Conservation (phyloP, 2,797 vertebrate species). For the Sphenopsis melanotis region DNA sequence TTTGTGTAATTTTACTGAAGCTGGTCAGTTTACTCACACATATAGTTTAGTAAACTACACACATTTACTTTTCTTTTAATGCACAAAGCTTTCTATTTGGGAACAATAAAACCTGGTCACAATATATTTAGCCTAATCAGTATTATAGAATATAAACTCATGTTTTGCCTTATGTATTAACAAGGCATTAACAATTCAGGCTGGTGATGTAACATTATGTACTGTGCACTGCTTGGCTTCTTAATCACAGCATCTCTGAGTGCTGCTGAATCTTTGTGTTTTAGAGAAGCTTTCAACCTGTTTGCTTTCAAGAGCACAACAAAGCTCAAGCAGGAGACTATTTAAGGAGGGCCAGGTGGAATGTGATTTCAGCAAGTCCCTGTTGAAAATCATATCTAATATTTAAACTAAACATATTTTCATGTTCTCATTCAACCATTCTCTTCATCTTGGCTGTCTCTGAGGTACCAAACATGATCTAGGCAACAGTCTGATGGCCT, state of each 20-base stretch:
- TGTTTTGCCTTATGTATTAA: background rate
- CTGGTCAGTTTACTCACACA: background rate
- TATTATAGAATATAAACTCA: background rate
- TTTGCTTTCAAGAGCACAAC: background rate
- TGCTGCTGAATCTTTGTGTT: background rate
- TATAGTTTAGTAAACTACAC: background rate
- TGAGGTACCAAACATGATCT: background rate
- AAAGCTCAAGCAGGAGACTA: background rate
- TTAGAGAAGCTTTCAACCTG: background rate
- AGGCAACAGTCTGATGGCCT: background rate
- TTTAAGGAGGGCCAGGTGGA: background rate
- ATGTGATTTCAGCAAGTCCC: background rate
- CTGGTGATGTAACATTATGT: background rate
- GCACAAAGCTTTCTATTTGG: background rate
- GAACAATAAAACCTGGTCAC: background rate
- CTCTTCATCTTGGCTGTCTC: background rate
- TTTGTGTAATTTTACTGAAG: background rate
- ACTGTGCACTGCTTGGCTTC: background rate
- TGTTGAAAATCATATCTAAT: background rate
- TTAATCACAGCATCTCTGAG: background rate
- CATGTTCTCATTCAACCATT: background rate
- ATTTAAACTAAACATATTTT: background rate
- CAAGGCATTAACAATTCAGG: background rate
- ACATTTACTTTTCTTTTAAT: background rate
- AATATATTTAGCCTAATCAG: background rate